phyloP scores from a whole-genome alignment of 2,113 vertebrate species.

The Cichladusa arquata region DNA sequence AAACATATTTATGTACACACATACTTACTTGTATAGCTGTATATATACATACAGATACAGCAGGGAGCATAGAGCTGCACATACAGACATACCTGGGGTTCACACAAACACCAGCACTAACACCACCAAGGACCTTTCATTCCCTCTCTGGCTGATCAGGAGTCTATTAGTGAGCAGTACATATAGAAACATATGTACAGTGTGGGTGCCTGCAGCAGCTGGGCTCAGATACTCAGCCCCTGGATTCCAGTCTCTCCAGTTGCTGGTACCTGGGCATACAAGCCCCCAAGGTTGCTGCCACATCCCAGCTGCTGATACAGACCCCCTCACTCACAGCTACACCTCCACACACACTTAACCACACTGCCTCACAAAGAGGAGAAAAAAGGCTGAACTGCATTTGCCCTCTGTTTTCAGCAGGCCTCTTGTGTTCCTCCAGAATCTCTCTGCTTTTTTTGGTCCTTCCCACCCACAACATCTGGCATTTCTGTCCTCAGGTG shows the following conservation, averaged over 20 bases:
- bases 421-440: neutral
- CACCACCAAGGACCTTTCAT: neutral
- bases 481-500: neutral
- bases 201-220: neutral
- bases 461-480: neutral
- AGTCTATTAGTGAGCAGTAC: neutral
- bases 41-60: neutral
- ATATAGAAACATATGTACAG: neutral
- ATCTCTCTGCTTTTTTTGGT: neutral
- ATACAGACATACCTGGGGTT: neutral
- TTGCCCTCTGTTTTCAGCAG: neutral
- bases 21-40: fast-evolving
- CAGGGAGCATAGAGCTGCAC: neutral
- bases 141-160: neutral
- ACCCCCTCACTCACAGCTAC: neutral
- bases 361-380: neutral
- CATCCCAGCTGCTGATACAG: neutral
- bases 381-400: neutral
- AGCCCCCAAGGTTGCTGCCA: fast-evolving
- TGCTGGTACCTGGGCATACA: neutral
- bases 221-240: neutral
- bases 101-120: neutral
- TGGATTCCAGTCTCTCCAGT: neutral
- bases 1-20: neutral
- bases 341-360: neutral